Conservation (phyloP, 37 sponge, comb jelly and placozoan species). For the Axinella damicornis region DNA sequence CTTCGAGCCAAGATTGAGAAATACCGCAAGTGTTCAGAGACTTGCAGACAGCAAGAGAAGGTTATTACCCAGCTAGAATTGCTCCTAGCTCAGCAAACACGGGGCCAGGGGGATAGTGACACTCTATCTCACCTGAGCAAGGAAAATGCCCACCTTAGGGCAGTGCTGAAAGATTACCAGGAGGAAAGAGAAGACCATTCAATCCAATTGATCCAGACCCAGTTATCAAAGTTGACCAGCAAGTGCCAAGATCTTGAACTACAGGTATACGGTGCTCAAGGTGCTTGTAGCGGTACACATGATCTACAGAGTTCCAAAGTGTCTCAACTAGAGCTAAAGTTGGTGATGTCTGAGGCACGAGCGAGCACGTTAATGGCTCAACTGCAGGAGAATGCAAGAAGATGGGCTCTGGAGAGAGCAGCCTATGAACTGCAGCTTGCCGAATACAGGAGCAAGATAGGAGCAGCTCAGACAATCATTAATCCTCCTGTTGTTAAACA, state of each 20-base stretch:
- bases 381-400: slow-evolving; percentile 17
- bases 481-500: too few species aligned
- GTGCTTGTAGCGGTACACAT: not conserved
- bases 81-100: slow-evolving; percentile 25
- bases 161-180: slow-evolving; percentile 9
- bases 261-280: not conserved
- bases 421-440: slow-evolving; percentile 29
- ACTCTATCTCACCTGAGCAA: not conserved
- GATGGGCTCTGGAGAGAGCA: slow-evolving; percentile 29
- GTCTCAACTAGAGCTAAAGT: slow-evolving; percentile 1
- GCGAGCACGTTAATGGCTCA: not conserved
- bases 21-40: slow-evolving; percentile 55
- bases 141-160: slow-evolving; percentile 18
- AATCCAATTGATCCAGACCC: not conserved
- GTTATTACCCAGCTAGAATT: slow-evolving; percentile 56
- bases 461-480: too few species aligned
- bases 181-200: slow-evolving; percentile 2
- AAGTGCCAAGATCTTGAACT: not conserved
- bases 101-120: not conserved
- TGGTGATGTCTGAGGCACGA: slow-evolving; percentile 17
- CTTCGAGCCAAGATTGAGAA: slow-evolving; percentile 57
- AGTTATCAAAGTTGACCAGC: not conserved
- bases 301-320: not conserved
- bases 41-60: slow-evolving; percentile 44
- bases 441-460: not conserved